These are phyloP conservation scores for Micromussa lordhowensis DNA, from an alignment of 92 coral and sea anemone species.

Conservation along the genomic window DNA sequence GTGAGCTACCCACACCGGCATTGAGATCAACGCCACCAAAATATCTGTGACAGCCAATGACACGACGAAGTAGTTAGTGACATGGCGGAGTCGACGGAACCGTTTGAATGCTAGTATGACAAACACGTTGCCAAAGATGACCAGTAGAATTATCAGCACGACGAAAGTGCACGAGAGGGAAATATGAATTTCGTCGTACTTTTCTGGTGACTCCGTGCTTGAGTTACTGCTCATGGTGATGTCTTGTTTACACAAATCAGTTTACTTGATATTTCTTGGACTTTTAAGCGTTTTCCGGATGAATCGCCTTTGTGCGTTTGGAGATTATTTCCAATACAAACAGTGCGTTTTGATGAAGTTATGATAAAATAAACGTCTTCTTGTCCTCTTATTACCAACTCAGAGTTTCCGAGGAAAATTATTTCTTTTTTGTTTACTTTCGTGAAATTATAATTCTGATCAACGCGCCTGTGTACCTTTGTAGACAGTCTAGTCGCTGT, in stretches of 20 bases:
- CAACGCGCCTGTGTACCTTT: background rate
- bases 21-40: constrained; percentile 76
- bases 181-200: constrained; percentile 15
- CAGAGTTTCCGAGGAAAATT: background rate
- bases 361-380: background rate
- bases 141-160: constrained; percentile 69
- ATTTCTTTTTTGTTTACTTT: background rate
- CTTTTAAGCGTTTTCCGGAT: background rate
- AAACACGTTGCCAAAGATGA: constrained; percentile 72
- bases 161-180: constrained; percentile 61
- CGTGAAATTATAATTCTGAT: background rate
- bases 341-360: background rate
- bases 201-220: constrained; percentile 3
- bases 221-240: constrained; percentile 28
- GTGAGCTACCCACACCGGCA: constrained; percentile 89
- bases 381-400: background rate
- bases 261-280: background rate
- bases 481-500: background rate
- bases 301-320: background rate
- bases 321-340: background rate
- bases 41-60: constrained; percentile 86
- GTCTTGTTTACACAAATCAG: background rate
- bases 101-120: constrained; percentile 85
- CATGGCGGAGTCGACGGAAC: constrained; percentile 78
- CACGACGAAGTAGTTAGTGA: constrained; percentile 83